Percentiles rank a stretch among this genome's conserved stretches.
Evolutionary conservation across 2,113 vertebrate genomes (phyloP).

Genomic region (Oplegnathus fasciatus): DNA sequence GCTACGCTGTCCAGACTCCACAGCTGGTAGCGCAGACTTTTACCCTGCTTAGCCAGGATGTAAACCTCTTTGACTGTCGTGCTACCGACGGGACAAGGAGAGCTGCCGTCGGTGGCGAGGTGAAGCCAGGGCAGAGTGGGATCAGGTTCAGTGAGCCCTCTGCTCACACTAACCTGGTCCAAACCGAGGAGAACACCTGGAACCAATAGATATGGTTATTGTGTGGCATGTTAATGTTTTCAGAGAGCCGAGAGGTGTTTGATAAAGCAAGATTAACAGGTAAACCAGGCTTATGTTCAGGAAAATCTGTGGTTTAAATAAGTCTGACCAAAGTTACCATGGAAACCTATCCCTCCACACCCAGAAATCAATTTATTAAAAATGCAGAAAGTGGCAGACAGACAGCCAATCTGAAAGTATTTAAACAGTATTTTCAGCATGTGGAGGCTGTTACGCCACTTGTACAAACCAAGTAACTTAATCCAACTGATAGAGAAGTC

Average conservation of each 20-base stretch:
- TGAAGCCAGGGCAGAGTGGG: conserved; percentile 80
- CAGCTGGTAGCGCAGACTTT: conserved; percentile 91
- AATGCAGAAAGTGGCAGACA: no score
- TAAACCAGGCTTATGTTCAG: neutral
- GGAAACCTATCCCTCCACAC: neutral
- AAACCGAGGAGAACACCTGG: conserved; percentile 83
- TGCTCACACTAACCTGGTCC: conserved; percentile 54
- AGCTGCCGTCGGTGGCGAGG: conserved; percentile 24
- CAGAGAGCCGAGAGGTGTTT: neutral
- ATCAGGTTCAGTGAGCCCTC: conserved; percentile 52
- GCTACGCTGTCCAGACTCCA: conserved; percentile 85
- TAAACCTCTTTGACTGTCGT: conserved; percentile 66
- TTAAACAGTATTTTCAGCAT: no score
- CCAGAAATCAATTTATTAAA: no score
- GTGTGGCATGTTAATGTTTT: neutral
- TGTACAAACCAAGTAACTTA: no score
- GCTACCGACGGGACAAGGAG: conserved; percentile 40
- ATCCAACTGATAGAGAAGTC: no score
- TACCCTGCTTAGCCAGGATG: conserved; percentile 91
- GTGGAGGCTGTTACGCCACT: no score
- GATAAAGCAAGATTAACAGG: neutral
- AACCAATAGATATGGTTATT: neutral
- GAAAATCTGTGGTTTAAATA: neutral
- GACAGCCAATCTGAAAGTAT: no score
- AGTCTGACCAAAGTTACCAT: neutral